phyloP scores from a whole-genome alignment of 1,140 invertebrate species.

The Ylistrum balloti region DNA sequence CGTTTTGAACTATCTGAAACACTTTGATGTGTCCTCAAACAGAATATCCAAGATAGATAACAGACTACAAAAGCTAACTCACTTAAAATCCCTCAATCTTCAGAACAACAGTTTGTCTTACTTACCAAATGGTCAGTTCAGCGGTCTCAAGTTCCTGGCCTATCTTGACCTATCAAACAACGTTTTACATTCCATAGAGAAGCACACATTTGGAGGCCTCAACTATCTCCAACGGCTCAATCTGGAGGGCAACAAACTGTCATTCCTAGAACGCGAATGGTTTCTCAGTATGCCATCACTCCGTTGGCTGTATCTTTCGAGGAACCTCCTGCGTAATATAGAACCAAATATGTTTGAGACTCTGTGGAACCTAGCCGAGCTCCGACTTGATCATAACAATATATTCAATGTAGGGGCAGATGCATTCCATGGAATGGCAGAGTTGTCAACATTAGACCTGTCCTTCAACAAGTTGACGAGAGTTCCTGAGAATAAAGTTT shows the following conservation, averaged over 20 bases:
- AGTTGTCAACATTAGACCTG: slow-evolving; percentile 72
- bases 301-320: slow-evolving; percentile 66
- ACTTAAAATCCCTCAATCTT: slow-evolving; percentile 71
- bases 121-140: slow-evolving; percentile 74
- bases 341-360: slow-evolving; percentile 67
- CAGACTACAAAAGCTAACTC: slow-evolving; percentile 66
- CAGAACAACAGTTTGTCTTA: slow-evolving; percentile 68
- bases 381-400: slow-evolving; percentile 74
- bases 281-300: slow-evolving; percentile 74
- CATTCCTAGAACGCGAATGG: slow-evolving; percentile 69
- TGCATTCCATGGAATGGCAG: slow-evolving; percentile 70
- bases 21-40: slow-evolving; percentile 76
- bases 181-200: slow-evolving; percentile 70
- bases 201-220: slow-evolving; percentile 74
- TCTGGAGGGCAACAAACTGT: slow-evolving; percentile 73
- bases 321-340: slow-evolving; percentile 71
- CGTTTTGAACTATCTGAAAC: slow-evolving; percentile 58
- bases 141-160: slow-evolving; percentile 71
- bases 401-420: slow-evolving; percentile 64
- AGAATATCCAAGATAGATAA: slow-evolving; percentile 67
- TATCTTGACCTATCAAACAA: slow-evolving; percentile 75
- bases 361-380: slow-evolving; percentile 69
- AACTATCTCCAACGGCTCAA: slow-evolving; percentile 72
- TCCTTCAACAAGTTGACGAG: slow-evolving; percentile 69
- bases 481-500: slow-evolving; percentile 68